These are phyloP conservation scores for Tychaedon coryphoeus DNA, from an alignment of 2,113 vertebrate genomes.

Conservation along the genomic window DNA sequence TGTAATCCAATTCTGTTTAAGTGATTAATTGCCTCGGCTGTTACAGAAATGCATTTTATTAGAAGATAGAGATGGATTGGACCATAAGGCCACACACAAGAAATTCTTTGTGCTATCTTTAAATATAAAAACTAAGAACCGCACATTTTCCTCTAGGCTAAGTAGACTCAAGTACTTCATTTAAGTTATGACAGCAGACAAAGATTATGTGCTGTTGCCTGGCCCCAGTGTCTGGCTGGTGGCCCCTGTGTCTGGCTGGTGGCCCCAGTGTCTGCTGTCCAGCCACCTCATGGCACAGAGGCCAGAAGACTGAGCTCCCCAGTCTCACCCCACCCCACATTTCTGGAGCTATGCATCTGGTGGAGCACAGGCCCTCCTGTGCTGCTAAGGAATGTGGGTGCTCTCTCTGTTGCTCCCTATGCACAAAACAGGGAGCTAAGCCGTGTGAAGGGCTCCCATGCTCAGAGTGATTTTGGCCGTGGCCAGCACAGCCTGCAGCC, in stretches of 20 bases:
- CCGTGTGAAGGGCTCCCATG: fast-evolving
- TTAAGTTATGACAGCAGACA: neutral
- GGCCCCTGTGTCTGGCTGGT: neutral
- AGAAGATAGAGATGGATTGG: neutral
- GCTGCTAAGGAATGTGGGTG: fast-evolving
- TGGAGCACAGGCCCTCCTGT: neutral
- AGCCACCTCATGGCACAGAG: fast-evolving
- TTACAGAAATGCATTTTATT: conserved; percentile 56
- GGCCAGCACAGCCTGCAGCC: neutral
- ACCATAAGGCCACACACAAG: neutral
- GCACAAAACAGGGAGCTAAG: fast-evolving
- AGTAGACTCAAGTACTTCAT: neutral
- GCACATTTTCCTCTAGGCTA: neutral
- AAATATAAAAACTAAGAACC: neutral
- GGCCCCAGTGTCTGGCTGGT: neutral
- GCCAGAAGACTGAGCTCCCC: neutral
- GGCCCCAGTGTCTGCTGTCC: neutral
- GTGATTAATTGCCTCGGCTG: conserved; percentile 54
- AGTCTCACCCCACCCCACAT: neutral
- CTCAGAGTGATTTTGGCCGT: neutral
- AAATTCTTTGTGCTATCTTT: conserved; percentile 14
- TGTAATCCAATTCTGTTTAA: conserved; percentile 54
- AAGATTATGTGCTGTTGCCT: neutral
- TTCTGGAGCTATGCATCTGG: neutral
- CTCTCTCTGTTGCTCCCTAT: fast-evolving